These are phyloP conservation scores for Gavialis gangeticus DNA, from an alignment of 2,113 vertebrate species.

Conservation along the genomic window DNA sequence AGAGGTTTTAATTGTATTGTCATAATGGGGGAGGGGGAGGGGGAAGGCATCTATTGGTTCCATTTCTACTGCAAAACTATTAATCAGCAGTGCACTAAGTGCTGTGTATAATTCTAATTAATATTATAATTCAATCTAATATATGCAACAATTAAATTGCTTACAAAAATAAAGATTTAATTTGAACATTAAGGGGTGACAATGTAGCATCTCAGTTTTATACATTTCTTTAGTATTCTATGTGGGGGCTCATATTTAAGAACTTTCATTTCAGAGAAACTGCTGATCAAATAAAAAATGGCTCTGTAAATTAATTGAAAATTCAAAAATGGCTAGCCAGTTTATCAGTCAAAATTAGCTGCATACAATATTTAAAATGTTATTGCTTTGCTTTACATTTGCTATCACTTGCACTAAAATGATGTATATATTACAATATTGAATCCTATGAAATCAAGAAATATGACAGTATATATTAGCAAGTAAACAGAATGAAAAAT, in stretches of 20 bases:
- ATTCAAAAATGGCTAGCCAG: background rate
- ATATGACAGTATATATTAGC: background rate
- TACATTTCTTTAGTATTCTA: background rate
- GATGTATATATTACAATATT: background rate
- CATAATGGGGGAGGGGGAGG: background rate
- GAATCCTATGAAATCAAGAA: background rate
- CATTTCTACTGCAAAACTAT: background rate
- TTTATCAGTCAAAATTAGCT: background rate
- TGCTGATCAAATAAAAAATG: slow-evolving; percentile 16
- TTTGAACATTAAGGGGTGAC: slow-evolving; percentile 38
- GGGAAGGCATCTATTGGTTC: slow-evolving; percentile 12
- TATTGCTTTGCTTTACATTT: background rate
- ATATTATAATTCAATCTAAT: slow-evolving; percentile 43
- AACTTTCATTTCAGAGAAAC: slow-evolving; percentile 42
- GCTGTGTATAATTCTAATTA: slow-evolving; percentile 23
- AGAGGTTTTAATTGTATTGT: slow-evolving; percentile 8
- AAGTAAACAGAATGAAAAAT: background rate
- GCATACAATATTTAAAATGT: background rate
- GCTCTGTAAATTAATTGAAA: background rate
- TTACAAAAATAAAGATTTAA: slow-evolving; percentile 48
- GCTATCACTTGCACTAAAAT: background rate
- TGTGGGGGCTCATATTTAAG: background rate
- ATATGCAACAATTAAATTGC: slow-evolving; percentile 37
- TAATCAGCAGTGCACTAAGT: slow-evolving; percentile 13
- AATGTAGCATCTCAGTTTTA: slow-evolving; percentile 14